A percentile compares a stretch with the other conserved stretches of the same genome.
These are phyloP conservation scores for Onchidella celtica DNA, from an alignment of 2,888 invertebrate genomes.

Conservation along the genomic window DNA sequence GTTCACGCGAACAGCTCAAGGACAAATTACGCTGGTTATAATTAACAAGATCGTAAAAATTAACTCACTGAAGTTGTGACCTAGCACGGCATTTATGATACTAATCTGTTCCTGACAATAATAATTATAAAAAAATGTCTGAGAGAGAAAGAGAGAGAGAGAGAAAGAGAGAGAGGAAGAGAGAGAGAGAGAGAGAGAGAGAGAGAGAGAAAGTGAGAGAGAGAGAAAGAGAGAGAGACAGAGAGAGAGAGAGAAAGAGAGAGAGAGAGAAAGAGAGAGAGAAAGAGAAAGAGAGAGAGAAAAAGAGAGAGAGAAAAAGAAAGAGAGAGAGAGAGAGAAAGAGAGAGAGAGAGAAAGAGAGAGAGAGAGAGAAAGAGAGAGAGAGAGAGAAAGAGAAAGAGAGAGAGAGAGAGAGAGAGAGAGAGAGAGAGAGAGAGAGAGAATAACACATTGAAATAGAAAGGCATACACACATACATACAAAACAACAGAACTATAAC, in stretches of 20 bases:
- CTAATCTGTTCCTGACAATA: no score
- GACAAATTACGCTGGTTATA: no score
- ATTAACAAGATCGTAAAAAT: no score
- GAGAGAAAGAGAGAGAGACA: conserved; percentile 18
- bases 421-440: not conserved
- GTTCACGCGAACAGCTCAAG: no score
- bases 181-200: not conserved
- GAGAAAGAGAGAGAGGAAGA: conserved; percentile 11
- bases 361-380: conserved; percentile 23
- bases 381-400: conserved; percentile 20
- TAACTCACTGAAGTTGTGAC: no score
- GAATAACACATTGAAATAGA: not conserved
- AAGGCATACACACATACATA: no score
- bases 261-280: conserved; percentile 31
- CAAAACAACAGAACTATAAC: no score
- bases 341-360: conserved; percentile 34
- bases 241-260: conserved; percentile 15
- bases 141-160: no score
- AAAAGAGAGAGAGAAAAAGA: conserved; percentile 44
- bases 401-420: conserved; percentile 29
- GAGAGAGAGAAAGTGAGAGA: no score
- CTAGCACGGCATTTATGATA: no score
- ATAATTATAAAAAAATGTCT: no score
- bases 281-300: conserved; percentile 23
- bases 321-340: conserved; percentile 39